A percentile compares a stretch with the other conserved stretches of the same genome.
Conservation (phyloP, 2,888 invertebrate genomes). For the Patella depressa region DNA sequence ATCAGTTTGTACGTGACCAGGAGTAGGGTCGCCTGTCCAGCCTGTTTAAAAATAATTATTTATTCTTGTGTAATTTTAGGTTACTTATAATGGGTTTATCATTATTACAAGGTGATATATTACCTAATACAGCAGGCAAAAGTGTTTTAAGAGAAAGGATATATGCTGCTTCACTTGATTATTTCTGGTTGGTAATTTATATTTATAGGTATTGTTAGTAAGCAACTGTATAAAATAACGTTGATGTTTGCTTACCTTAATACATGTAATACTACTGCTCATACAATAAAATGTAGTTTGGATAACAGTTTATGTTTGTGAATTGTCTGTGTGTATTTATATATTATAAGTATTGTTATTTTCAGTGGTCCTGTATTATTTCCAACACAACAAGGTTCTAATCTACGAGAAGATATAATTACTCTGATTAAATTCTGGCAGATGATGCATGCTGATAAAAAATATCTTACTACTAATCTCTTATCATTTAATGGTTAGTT, state of each 20-base stretch:
- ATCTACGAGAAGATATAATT: conserved; percentile 89
- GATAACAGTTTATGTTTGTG: no score
- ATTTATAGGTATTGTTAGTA: no score
- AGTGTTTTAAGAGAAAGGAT: conserved; percentile 95
- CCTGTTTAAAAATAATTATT: no score
- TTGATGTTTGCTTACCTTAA: no score
- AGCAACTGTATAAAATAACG: no score
- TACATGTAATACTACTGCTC: not conserved
- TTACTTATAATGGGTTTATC: conserved; percentile 92
- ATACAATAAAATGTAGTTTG: not conserved
- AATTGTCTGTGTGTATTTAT: no score
- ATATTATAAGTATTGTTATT: not conserved
- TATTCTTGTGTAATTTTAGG: conserved; percentile 70
- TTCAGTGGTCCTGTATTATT: conserved; percentile 84
- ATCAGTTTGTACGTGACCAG: no score
- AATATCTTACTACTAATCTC: conserved; percentile 70
- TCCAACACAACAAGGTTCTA: conserved; percentile 84
- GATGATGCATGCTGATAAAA: conserved; percentile 81
- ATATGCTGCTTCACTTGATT: conserved; percentile 94
- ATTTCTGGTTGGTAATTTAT: conserved; percentile 75
- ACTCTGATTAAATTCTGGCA: conserved; percentile 95
- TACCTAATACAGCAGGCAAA: conserved; percentile 80
- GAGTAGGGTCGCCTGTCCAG: no score
- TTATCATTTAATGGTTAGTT: conserved; percentile 53
- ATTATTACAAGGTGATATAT: conserved; percentile 88